Evolutionary conservation across 2,888 invertebrate species (phyloP), one percentile per base, ranked within the genome.

Genomic region (Noctua janthina): DNA sequence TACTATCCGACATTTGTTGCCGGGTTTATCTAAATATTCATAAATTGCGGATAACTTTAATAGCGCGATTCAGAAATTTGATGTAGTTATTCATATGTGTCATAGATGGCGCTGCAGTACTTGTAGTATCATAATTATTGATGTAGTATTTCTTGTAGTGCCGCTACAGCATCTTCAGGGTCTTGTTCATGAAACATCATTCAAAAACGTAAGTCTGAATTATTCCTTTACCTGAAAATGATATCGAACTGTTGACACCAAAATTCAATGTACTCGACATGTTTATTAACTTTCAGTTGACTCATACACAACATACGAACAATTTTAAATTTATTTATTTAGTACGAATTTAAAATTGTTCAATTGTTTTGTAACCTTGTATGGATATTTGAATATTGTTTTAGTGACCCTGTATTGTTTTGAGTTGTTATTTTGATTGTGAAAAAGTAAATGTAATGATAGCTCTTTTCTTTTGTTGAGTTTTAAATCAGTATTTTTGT

Each of bases 351-450:
- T 20, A 35, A 13, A 68, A 70, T 76, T 67, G 17, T 62, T 35
- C 39, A 23, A 75, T 83, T 72, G 71, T 68, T 39, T 39, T 17
- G 8, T 51, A 59, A 83, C 78, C 59, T 82, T 78, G 59, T 13
- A 15, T 8, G 1, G 0, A 35, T 3, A 67, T 72, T 67, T 72
- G 1, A 84, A 72, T 56, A 67, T 3, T 15, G 17, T 46, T 29
- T 8, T 20, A 69, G 1, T 82, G 67, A 71, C 59, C 39, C 2
- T 20, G 23, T 20, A 54, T 78, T 82, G 62, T 83, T 76, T 51
- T 5, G 46, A 82, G 23, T 59, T 56, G 23, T 59, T 35, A 23
- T 49, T 76, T 62, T 39, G 10, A 64, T 29, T 29, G 29, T 29
- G 29, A 29, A 29, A 29, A 29, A 29, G 29, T 29, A 51, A 54